Evolutionary conservation across 2,888 invertebrate genomes (phyloP), one percentile per base, ranked within the genome.

Genomic region (Tortrix viridana): DNA sequence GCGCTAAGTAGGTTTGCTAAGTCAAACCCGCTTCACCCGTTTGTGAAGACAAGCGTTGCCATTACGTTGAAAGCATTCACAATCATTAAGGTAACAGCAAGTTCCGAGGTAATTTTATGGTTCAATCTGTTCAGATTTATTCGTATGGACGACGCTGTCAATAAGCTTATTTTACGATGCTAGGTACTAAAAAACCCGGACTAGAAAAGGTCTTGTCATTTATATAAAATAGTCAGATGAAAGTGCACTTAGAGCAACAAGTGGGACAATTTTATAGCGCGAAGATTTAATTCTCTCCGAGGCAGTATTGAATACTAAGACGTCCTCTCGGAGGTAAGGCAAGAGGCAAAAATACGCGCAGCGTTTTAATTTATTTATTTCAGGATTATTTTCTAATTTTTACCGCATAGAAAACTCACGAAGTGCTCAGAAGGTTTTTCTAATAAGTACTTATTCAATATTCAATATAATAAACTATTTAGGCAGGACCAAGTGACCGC

Each of bases 161-260:
- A 49, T 62, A 26, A 55, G 44, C 18, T 43, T 18, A 55, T 9
- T 49, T 61, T 61, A 56, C 61, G 61, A 56, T 38, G 44, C 43
- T 20, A n/a, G n/a, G n/a, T n/a, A 54, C 44, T 50, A 32, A 49
- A 61, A 54, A 60, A 52, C 18, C 46, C 37, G 38, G 38, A 23
- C 44, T 18, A 46, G 49, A 22, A 56, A 50, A 43, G 19, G 14
- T 20, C 22, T 32, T 20, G 20, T 32, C 32, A 38, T 53, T 63
- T 53, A 63, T 16, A 18, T 20, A 22, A 52, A 53, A 53, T 63
- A 58, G 53, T 57, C 47, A 58, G 47, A 63, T 63, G 57, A 53
- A 53, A 63, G 63, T 63, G 63, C 63, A 63, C 58, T 63, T 63
- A 63, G 3, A 63, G 63, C 63, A 63, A 63, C 63, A 63, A 63